Conservation (phyloP, 1,140 invertebrate species). For the Diorhabda carinulata region DNA sequence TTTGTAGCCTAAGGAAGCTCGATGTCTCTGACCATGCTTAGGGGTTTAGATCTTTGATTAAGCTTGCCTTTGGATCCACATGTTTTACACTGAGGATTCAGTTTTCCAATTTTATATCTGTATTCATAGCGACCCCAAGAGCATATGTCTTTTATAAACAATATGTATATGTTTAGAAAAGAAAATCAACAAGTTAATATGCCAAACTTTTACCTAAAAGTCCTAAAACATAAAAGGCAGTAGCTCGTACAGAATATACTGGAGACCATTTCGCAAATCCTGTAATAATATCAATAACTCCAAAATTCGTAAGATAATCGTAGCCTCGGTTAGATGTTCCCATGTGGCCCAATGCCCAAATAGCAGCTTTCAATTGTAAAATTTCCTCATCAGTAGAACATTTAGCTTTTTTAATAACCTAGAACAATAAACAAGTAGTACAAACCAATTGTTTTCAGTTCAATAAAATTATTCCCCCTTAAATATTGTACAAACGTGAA, state of each 20-base stretch:
- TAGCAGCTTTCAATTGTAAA: constrained; percentile 75
- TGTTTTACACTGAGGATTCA: too few species aligned
- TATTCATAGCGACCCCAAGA: too few species aligned
- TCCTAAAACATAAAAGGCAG: constrained; percentile 82
- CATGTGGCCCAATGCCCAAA: constrained; percentile 86
- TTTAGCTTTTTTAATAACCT: constrained; percentile 46
- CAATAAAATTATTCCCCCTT: too few species aligned
- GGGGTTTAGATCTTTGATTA: too few species aligned
- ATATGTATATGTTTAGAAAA: not conserved
- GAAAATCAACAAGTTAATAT: not conserved
- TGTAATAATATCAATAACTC: constrained; percentile 60
- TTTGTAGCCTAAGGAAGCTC: too few species aligned
- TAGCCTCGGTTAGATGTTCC: constrained; percentile 72
- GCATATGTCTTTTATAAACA: too few species aligned
- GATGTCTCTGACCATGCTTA: too few species aligned
- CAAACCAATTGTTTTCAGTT: too few species aligned
- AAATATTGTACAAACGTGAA: too few species aligned
- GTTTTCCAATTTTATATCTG: too few species aligned
- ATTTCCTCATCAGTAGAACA: constrained; percentile 63
- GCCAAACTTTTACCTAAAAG: constrained; percentile 53
- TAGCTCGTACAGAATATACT: constrained; percentile 83
- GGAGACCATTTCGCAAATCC: constrained; percentile 71
- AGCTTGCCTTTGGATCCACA: too few species aligned
- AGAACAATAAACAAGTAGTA: constrained; percentile 18
- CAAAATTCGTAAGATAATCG: constrained; percentile 57